Evolutionary conservation across 2,113 vertebrate genomes (phyloP), one percentile per base, ranked within the genome.

Genomic region (Diadophis punctatus): DNA sequence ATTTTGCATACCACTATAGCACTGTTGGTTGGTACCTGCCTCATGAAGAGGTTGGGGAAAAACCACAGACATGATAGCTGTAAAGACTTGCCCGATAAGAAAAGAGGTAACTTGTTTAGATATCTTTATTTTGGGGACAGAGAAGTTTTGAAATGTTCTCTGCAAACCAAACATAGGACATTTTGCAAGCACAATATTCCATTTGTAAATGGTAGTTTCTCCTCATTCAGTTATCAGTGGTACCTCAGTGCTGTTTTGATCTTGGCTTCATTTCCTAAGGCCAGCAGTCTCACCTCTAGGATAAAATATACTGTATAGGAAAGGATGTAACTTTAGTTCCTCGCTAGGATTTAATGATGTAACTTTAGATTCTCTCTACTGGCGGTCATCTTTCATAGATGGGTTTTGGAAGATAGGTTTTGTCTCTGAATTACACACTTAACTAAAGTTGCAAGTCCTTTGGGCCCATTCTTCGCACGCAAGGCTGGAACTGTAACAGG

Each of bases 281-380:
- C 60, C 25, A 92, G 46, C 0, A 68, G 14, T 94, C 30, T 91
- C 58, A 74, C 88, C 86, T 92, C 74, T 92, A 88, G 23, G 93
- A 90, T 48, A 93, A 95, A 43, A 80, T 43, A 43, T 43, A 80
- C 74, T 80, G 7, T 80, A 80, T 80, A 80, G 68, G 68, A 80
- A 80, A 39, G 68, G 16, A 39, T 39, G 6, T 80, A 80, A 39
- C 86, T 96, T 96, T 96, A 97, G 95, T 95, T 88, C 60, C 68
- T 95, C 95, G 4, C 16, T 53, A 18, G 52, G 52, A 18, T 53
- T 53, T 53, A 53, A 53, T 34, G 52, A 63, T 95, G 46, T 86
- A 18, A 93, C 86, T 96, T 96, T 96, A 97, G 95, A 95, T 89
- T 56, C 56, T 95, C 95, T 95, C 92, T 95, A 94, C 94, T 95